Evolutionary conservation across 64 coral and sea anemone genomes (phyloP).

Genomic region (Actinia equina): DNA sequence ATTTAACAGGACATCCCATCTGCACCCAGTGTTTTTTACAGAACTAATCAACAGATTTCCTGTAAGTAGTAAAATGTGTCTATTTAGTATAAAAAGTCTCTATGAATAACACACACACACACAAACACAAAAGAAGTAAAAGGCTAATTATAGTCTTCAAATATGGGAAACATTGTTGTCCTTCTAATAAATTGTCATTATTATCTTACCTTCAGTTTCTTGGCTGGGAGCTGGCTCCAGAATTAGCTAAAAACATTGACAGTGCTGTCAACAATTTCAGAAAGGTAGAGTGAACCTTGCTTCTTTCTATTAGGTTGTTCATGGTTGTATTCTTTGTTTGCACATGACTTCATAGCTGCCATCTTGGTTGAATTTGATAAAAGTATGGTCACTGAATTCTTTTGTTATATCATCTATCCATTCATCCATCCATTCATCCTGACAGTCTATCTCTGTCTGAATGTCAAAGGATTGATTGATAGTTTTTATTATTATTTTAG

Average conservation of each 20-base stretch:
- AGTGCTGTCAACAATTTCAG: slow-evolving; percentile 81
- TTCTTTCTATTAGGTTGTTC: too few species aligned
- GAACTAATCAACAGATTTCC: slow-evolving; percentile 82
- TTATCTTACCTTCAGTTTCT: slow-evolving; percentile 48
- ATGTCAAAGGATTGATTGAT: not conserved
- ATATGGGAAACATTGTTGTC: too few species aligned
- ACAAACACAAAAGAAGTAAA: not conserved
- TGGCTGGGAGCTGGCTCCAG: slow-evolving; percentile 79
- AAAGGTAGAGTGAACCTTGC: slow-evolving; percentile 51
- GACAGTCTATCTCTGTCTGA: too few species aligned
- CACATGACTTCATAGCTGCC: too few species aligned
- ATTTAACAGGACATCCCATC: slow-evolving; percentile 57
- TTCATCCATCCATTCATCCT: too few species aligned
- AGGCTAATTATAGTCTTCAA: too few species aligned
- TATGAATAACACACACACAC: too few species aligned
- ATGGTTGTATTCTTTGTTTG: too few species aligned
- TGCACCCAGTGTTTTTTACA: slow-evolving; percentile 81
- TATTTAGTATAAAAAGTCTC: too few species aligned
- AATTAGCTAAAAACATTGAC: slow-evolving; percentile 62
- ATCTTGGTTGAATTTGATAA: too few species aligned
- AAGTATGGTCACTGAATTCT: too few species aligned
- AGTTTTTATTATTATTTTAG: slow-evolving; percentile 15
- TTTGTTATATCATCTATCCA: too few species aligned
- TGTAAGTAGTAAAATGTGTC: slow-evolving; percentile 67
- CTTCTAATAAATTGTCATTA: not conserved